A percentile compares a stretch with the other conserved stretches of the same genome.
phyloP scores from a whole-genome alignment of 2,797 vertebrate genomes.

The Lutjanus argentimaculatus region DNA sequence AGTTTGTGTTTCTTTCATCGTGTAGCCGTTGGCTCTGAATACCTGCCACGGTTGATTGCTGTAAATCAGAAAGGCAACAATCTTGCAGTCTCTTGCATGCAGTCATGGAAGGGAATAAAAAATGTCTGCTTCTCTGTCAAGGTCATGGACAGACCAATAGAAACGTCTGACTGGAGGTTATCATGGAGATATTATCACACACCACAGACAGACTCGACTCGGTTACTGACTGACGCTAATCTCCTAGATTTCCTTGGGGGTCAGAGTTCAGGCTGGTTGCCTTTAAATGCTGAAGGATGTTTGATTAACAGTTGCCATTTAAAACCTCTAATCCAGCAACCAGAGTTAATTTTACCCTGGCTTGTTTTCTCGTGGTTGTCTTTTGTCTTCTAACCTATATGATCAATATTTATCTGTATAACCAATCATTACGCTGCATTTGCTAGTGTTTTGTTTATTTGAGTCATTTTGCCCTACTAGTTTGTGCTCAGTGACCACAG shows the following conservation, averaged over 20 bases:
- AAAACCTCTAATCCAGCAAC: slow-evolving; percentile 22
- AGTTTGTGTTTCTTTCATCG: slow-evolving; percentile 54
- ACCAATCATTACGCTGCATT: not conserved
- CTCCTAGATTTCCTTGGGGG: slow-evolving; percentile 39
- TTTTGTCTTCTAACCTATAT: not conserved
- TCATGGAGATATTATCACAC: slow-evolving; percentile 49
- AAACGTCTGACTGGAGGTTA: slow-evolving; percentile 47
- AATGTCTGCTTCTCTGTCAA: slow-evolving; percentile 40
- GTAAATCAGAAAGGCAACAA: slow-evolving; percentile 60
- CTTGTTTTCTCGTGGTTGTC: not conserved
- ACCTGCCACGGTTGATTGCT: slow-evolving; percentile 46
- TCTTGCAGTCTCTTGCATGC: slow-evolving; percentile 32
- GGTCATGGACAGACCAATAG: slow-evolving; percentile 36
- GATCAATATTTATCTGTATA: not conserved
- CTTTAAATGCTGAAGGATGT: slow-evolving; percentile 25
- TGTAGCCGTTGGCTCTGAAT: slow-evolving; percentile 50
- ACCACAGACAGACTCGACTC: slow-evolving; percentile 2
- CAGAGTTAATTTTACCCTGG: not conserved
- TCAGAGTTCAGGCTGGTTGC: slow-evolving; percentile 48
- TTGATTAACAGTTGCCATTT: slow-evolving; percentile 40
- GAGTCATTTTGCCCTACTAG: not conserved
- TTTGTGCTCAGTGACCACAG: not conserved
- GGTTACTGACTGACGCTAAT: slow-evolving; percentile 57
- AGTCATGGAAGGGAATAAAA: slow-evolving; percentile 23
- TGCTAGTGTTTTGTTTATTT: not conserved